Percentiles rank a stretch among this genome's conserved stretches.
phyloP scores from a whole-genome alignment of 2,797 vertebrate genomes.

The Xerus rutilus region DNA sequence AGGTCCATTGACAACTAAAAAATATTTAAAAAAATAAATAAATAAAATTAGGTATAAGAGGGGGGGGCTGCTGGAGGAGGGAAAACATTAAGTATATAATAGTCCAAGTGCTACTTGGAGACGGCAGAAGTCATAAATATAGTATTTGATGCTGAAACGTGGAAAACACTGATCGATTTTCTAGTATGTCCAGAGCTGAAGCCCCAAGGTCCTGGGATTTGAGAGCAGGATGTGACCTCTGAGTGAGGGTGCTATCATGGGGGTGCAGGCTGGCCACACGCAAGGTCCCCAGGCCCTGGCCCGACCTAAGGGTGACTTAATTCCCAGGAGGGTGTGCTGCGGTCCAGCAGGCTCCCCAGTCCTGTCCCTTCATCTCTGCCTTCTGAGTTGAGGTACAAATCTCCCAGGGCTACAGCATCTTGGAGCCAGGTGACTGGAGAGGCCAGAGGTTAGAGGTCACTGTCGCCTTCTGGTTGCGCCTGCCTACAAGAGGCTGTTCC shows the following conservation, averaged over 20 bases:
- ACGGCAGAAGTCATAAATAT: conserved; percentile 37
- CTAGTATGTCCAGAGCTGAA: background rate
- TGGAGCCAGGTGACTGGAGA: background rate
- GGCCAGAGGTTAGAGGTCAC: background rate
- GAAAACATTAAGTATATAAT: conserved; percentile 43
- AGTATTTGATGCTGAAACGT: background rate
- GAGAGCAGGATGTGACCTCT: background rate
- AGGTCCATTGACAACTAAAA: too few species aligned
- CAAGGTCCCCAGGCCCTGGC: background rate
- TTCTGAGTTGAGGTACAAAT: background rate
- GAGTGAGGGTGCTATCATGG: background rate
- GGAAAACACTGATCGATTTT: background rate
- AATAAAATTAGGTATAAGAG: too few species aligned
- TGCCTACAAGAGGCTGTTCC: background rate
- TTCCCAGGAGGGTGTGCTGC: accelerated
- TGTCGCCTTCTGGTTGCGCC: background rate
- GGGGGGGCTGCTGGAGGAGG: background rate
- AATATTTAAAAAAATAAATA: too few species aligned
- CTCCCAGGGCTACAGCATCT: background rate
- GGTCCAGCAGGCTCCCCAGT: background rate
- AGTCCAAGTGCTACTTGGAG: background rate
- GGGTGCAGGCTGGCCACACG: background rate
- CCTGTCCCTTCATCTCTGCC: too few species aligned
- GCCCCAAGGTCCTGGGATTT: background rate
- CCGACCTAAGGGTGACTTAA: background rate